Conservation (phyloP, 1,140 invertebrate species). For the Mamestra configurata region DNA sequence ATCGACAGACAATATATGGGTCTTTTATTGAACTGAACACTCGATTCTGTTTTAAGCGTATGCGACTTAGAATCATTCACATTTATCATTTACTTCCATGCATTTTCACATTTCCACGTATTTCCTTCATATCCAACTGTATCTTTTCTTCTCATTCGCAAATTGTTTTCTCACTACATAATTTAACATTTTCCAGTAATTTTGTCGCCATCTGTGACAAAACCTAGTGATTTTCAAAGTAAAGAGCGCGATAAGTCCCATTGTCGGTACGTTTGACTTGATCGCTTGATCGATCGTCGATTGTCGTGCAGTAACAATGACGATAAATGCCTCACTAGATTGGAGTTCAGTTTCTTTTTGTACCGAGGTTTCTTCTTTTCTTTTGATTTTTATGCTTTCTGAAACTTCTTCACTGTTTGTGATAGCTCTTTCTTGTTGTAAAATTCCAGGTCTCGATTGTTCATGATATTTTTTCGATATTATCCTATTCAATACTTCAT, state of each 20-base stretch:
- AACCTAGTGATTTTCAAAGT: slow-evolving; percentile 50
- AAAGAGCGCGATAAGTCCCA: slow-evolving; percentile 69
- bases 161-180: slow-evolving; percentile 11
- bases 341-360: slow-evolving; percentile 74
- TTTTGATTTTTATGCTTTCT: slow-evolving; percentile 51
- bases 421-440: not conserved
- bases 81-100: too few relatives aligned
- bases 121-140: not conserved
- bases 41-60: not conserved
- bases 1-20: slow-evolving; percentile 4
- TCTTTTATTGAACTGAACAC: not conserved
- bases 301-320: slow-evolving; percentile 75
- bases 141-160: not conserved
- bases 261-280: slow-evolving; percentile 73
- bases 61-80: too few relatives aligned
- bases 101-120: too few relatives aligned
- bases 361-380: slow-evolving; percentile 60
- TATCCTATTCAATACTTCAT: too few relatives aligned
- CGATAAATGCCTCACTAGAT: slow-evolving; percentile 77
- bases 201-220: slow-evolving; percentile 40
- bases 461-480: not conserved
- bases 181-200: slow-evolving; percentile 35
- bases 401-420: slow-evolving; percentile 24
- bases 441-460: not conserved
- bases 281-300: slow-evolving; percentile 79